Percentiles rank a stretch among this genome's conserved stretches.
These are phyloP conservation scores for Crematogaster levior DNA, from an alignment of 2,888 invertebrate species.

Conservation along the genomic window DNA sequence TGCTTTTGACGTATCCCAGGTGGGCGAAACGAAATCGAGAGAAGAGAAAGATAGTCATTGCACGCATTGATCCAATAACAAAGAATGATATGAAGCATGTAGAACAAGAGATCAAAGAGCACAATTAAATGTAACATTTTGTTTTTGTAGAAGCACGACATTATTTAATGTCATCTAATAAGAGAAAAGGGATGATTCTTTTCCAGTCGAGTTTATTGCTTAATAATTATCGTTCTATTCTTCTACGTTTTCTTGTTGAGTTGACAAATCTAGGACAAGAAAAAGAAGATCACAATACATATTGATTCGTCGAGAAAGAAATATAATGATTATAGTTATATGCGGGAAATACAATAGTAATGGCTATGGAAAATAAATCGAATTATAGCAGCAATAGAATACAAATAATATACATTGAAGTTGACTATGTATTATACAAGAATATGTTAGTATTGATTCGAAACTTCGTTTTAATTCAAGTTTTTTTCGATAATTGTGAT, in stretches of 20 bases:
- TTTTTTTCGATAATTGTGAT: neutral
- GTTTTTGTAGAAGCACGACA: neutral
- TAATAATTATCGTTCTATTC: slow-evolving; percentile 13
- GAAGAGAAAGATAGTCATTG: slow-evolving; percentile 12
- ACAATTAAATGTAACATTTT: neutral
- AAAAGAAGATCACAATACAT: neutral
- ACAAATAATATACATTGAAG: neutral
- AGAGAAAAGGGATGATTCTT: neutral
- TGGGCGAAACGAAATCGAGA: slow-evolving; percentile 32
- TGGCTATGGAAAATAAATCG: neutral
- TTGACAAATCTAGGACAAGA: neutral
- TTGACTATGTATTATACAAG: neutral
- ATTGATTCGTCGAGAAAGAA: slow-evolving; percentile 9
- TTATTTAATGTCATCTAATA: slow-evolving; percentile 4
- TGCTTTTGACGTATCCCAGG: slow-evolving; percentile 18
- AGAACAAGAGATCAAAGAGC: neutral
- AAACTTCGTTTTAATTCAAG: neutral
- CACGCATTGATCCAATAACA: slow-evolving; percentile 22
- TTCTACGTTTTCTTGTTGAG: neutral
- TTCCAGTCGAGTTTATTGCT: neutral
- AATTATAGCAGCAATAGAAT: neutral
- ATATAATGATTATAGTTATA: neutral
- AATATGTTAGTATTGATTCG: neutral
- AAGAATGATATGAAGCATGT: neutral
- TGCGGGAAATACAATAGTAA: neutral